A percentile compares a stretch with the other conserved stretches of the same genome.
phyloP scores from a whole-genome alignment of 2,888 invertebrate species.

The Epistrophella euchroma region DNA sequence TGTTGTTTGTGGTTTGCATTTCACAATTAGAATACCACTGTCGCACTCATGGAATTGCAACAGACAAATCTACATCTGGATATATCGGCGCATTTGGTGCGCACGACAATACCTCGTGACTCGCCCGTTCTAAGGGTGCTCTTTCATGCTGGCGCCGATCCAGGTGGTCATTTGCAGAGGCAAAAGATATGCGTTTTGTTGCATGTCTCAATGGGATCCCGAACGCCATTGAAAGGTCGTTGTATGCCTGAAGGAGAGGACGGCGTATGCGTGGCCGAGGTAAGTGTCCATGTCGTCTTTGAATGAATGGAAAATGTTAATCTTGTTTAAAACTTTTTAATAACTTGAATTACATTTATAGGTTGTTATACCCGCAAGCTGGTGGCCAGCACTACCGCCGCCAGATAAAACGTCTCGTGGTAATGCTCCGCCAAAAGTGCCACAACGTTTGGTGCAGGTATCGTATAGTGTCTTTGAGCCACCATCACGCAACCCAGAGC shows the following conservation, averaged over 20 bases:
- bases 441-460: constrained; percentile 91
- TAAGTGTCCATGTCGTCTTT: constrained; percentile 70
- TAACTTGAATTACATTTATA: constrained; percentile 76
- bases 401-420: constrained; percentile 87
- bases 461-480: constrained; percentile 96
- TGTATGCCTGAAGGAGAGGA: constrained; percentile 97
- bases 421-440: constrained; percentile 86
- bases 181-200: constrained; percentile 92
- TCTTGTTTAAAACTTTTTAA: constrained; percentile 46
- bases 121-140: constrained; percentile 96
- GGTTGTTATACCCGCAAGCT: constrained; percentile 93
- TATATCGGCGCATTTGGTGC: constrained; percentile 97
- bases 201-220: constrained; percentile 88
- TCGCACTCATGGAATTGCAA: constrained; percentile 86
- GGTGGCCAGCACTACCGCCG: constrained; percentile 93
- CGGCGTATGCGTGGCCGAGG: constrained; percentile 95
- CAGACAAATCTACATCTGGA: constrained; percentile 91
- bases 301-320: constrained; percentile 32
- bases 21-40: constrained; percentile 85
- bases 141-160: constrained; percentile 95
- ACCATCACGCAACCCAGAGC: constrained; percentile 87
- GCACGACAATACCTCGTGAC: constrained; percentile 92
- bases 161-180: constrained; percentile 91
- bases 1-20: constrained; percentile 38
- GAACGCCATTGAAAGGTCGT: constrained; percentile 91